phyloP scores from a whole-genome alignment of 2,113 vertebrate species.

The Mellivora capensis region DNA sequence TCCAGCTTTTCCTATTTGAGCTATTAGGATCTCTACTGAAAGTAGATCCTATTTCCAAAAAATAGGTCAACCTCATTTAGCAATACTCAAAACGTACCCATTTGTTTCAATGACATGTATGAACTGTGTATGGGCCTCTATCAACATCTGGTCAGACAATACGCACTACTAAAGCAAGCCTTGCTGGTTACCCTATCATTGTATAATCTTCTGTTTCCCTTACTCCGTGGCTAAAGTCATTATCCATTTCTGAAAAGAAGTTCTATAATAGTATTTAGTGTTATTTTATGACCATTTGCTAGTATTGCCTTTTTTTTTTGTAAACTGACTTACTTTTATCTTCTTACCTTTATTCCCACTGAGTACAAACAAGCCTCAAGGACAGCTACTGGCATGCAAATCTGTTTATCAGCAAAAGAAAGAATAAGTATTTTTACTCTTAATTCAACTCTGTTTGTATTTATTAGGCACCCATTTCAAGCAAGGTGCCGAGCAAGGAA shows the following conservation, averaged over 20 bases:
- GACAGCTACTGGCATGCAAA: neutral
- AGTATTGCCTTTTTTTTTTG: neutral
- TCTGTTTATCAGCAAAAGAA: conserved; percentile 1
- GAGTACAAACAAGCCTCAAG: conserved; percentile 38
- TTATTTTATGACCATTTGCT: conserved; percentile 1
- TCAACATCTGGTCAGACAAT: neutral
- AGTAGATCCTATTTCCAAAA: neutral
- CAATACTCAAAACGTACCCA: neutral
- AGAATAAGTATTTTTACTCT: conserved; percentile 32
- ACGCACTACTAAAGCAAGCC: neutral
- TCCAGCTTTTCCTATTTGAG: neutral
- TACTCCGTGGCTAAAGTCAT: neutral
- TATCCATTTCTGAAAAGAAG: neutral
- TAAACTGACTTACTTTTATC: conserved; percentile 30
- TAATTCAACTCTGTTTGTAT: conserved; percentile 25
- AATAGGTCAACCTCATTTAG: neutral
- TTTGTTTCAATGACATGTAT: neutral
- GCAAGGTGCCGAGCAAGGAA: neutral
- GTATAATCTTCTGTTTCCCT: neutral
- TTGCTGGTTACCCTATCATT: neutral
- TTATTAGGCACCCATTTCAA: neutral
- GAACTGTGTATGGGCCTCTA: neutral
- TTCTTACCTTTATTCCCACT: conserved; percentile 10
- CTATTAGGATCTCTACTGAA: neutral
- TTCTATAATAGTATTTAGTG: neutral